Evolutionary conservation across 2,888 invertebrate species (phyloP), one percentile per base, ranked within the genome.

Genomic region (Cerceris ruficornis): DNA sequence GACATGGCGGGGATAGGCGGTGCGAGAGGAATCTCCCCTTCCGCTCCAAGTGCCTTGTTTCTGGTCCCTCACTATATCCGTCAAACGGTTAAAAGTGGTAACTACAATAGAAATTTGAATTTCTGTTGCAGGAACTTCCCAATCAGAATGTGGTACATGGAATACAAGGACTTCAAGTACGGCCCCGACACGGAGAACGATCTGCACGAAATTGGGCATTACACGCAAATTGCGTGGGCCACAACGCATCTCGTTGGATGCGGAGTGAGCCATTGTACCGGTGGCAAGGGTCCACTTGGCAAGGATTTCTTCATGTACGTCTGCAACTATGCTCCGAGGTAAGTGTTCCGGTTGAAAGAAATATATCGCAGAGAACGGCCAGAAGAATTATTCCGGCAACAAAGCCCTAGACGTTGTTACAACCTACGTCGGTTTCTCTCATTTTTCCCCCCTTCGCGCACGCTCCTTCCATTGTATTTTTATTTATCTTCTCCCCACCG

Each of bases 261-360:
- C 87, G 96, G 96, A 0, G 93, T 96, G 84, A 94, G 95, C 28
- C 94, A 95, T 88, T 97, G 97, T 89, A 91, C 93, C n/a, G 91
- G 92, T 39, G 86, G 88, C 13, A 94, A 94, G 11, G 95, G 95
- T 43, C 94, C 93, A 13, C 93, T 93, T 92, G 94, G 93, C 75
- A 93, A 92, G 93, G 94, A 93, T 14, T 97, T 95, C 92, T 97
- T 95, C 92, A 96, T 96, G 91, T 97, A 97, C 91, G 95, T 97
- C 42, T 97, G 97, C 92, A 96, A 97, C 93, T 97, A 97, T 91
- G 97, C 97, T 88, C 97, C 97, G 17, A 95, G 95, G 97, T 96
- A 93, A 95, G 95, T 93, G 61, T 49, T n/a, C 61, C 67, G 52
- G 61, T 67, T 75, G 64, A 55, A 77, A 64, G 17, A 13, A 15